Evolutionary conservation across 2,113 vertebrate species (phyloP).

Genomic region (Promerops cafer): DNA sequence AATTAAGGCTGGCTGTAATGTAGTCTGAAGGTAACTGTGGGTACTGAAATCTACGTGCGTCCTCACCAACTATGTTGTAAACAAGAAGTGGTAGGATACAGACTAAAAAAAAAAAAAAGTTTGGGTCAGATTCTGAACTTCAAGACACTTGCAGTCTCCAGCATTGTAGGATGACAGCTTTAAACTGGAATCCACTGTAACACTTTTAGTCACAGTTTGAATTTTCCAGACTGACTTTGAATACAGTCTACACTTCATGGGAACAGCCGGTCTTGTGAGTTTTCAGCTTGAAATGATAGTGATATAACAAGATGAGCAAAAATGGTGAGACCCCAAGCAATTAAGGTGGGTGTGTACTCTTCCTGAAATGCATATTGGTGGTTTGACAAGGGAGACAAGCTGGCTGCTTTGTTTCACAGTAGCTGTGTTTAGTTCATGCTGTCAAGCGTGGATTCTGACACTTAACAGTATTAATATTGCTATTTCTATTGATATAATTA

Average conservation of each 20-base stretch:
- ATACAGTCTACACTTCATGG: neutral
- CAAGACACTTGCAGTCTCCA: neutral
- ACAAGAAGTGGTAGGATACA: constrained; percentile 18
- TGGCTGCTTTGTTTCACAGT: constrained; percentile 74
- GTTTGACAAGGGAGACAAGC: constrained; percentile 71
- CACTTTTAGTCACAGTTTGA: constrained; percentile 20
- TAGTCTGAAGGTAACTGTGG: constrained; percentile 28
- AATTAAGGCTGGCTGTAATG: constrained; percentile 44
- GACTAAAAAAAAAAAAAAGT: neutral
- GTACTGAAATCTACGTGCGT: neutral
- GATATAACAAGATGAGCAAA: constrained; percentile 57
- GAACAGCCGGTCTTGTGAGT: constrained; percentile 17
- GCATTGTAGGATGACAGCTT: constrained; percentile 2
- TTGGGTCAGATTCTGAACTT: constrained; percentile 18
- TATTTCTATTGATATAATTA: constrained; percentile 82
- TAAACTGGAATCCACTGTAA: constrained; percentile 2
- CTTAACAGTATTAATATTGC: constrained; percentile 76
- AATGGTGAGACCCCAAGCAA: constrained; percentile 58
- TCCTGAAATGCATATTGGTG: constrained; percentile 68
- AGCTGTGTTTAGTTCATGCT: constrained; percentile 71
- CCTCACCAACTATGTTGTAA: constrained; percentile 29
- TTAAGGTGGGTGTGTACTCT: constrained; percentile 64
- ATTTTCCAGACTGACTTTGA: constrained; percentile 32
- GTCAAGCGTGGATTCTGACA: constrained; percentile 74
- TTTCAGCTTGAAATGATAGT: constrained; percentile 39